These are phyloP conservation scores for Magallana nippona DNA, from an alignment of 2,888 invertebrate species.

Conservation along the genomic window DNA sequence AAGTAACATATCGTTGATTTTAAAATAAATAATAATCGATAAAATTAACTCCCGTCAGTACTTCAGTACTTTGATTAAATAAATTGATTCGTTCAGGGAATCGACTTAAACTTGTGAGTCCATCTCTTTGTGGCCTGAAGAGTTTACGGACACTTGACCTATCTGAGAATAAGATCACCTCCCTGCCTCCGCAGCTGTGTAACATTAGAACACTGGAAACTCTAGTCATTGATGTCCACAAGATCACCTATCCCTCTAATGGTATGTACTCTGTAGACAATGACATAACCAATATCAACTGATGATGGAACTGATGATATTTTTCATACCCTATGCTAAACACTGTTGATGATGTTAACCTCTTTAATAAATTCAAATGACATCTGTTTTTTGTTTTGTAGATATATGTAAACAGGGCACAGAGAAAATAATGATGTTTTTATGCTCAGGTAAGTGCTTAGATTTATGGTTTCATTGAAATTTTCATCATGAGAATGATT, in stretches of 20 bases:
- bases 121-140: slow-evolving; percentile 65
- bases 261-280: slow-evolving; percentile 53
- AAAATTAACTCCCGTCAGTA: no score
- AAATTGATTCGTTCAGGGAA: slow-evolving; percentile 67
- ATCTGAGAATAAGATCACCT: slow-evolving; percentile 72
- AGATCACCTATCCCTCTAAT: slow-evolving; percentile 85
- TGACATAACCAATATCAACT: no score
- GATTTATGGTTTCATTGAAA: background rate
- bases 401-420: slow-evolving; percentile 84
- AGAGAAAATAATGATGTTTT: slow-evolving; percentile 85
- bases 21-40: no score
- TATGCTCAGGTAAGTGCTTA: slow-evolving; percentile 82
- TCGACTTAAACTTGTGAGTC: slow-evolving; percentile 71
- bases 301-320: no score
- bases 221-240: slow-evolving; percentile 84
- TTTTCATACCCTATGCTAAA: no score
- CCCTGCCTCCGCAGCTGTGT: slow-evolving; percentile 83
- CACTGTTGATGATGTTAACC: background rate
- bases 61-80: no score
- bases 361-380: background rate
- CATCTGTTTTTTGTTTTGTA: slow-evolving; percentile 56
- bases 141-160: slow-evolving; percentile 74
- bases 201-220: slow-evolving; percentile 84
- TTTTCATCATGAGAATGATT: no score
- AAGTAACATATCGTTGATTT: no score